Conservation (phyloP, 2,113 vertebrate species). For the Lates calcarifer region DNA sequence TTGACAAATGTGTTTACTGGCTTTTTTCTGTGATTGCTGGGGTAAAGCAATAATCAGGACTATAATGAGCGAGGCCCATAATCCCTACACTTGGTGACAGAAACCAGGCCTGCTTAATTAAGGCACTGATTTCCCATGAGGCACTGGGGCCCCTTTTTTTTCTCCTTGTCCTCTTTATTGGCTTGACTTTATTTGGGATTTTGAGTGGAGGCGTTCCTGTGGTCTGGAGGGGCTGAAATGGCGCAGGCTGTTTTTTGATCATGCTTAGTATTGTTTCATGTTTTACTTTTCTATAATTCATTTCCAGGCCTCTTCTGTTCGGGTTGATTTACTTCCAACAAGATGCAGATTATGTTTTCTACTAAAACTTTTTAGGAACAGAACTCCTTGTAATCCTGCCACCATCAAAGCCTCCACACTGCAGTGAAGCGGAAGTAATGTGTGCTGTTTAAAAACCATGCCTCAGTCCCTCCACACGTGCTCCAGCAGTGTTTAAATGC, state of each 20-base stretch:
- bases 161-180: slow-evolving; percentile 54
- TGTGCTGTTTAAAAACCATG: slow-evolving; percentile 32
- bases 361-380: slow-evolving; percentile 38
- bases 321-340: neutral
- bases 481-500: slow-evolving; percentile 19
- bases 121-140: slow-evolving; percentile 82
- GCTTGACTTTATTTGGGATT: slow-evolving; percentile 52
- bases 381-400: slow-evolving; percentile 1
- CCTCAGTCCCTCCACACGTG: slow-evolving; percentile 18
- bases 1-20: slow-evolving; percentile 75
- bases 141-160: slow-evolving; percentile 54
- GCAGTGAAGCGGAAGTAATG: slow-evolving; percentile 44
- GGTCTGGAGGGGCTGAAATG: slow-evolving; percentile 36
- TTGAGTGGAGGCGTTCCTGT: slow-evolving; percentile 25
- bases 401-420: slow-evolving; percentile 5
- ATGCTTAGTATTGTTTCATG: neutral
- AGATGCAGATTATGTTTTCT: slow-evolving; percentile 36
- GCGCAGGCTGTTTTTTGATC: neutral
- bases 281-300: neutral
- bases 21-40: slow-evolving; percentile 72
- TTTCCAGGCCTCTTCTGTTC: neutral
- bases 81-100: slow-evolving; percentile 75
- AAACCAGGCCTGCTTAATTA: slow-evolving; percentile 80
- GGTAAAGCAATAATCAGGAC: slow-evolving; percentile 79
- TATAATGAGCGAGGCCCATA: slow-evolving; percentile 73